Percentiles rank a stretch among this genome's conserved stretches.
Conservation (phyloP, 1,140 invertebrate genomes). For the Thereuonema tuberculata region DNA sequence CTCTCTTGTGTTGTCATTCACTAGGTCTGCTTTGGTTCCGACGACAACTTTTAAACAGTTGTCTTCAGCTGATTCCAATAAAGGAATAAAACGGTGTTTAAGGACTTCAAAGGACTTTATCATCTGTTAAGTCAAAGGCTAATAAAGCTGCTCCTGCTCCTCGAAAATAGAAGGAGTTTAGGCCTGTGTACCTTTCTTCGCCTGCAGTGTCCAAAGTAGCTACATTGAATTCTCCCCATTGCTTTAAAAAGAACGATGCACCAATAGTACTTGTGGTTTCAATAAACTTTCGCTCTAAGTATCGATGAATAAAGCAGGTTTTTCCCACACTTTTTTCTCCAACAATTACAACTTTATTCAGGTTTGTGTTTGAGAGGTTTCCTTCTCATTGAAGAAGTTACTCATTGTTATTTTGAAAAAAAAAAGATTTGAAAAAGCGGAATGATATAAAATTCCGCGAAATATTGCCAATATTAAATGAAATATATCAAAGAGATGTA, state of each 20-base stretch:
- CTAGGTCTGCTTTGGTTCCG: constrained; percentile 30
- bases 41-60: constrained; percentile 30
- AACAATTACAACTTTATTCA: background rate
- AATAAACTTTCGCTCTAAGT: background rate
- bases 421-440: too few relatives aligned
- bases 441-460: too few relatives aligned
- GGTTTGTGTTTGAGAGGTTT: too few relatives aligned
- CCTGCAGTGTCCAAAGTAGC: constrained; percentile 27
- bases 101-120: constrained; percentile 7
- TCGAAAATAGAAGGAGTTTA: constrained; percentile 15
- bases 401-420: too few relatives aligned
- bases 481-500: too few relatives aligned
- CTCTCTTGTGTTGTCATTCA: constrained; percentile 8
- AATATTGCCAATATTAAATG: too few relatives aligned
- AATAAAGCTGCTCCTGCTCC: constrained; percentile 14
- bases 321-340: background rate
- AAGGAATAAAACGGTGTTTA: constrained; percentile 29
- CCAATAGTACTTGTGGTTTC: too few relatives aligned
- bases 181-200: constrained; percentile 13
- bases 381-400: too few relatives aligned
- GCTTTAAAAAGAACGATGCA: constrained; percentile 32
- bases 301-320: background rate
- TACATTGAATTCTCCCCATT: constrained; percentile 32
- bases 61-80: constrained; percentile 27
- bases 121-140: constrained; percentile 13